Evolutionary conservation across 2,113 vertebrate species (phyloP), one percentile per base, ranked within the genome.

Genomic region (Gracilinanus agilis): DNA sequence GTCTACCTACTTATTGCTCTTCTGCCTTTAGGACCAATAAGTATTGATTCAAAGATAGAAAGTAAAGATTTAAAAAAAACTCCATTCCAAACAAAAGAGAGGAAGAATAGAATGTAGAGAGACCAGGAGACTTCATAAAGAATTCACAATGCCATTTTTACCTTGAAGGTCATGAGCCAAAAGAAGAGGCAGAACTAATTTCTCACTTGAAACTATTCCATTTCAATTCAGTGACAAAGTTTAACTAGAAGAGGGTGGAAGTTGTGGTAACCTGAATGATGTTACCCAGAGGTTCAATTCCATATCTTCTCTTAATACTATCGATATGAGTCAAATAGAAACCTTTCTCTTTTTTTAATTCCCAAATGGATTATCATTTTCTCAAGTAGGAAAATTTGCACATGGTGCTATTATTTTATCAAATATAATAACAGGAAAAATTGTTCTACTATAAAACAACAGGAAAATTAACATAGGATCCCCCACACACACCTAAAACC

Each of bases 301-400:
- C 94, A 34, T 40, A 1, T 95, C 55, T 92, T 98, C 90, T 29
- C 58, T 88, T 90, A 96, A 54, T 49, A 19, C 34, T n/a, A 75
- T 34, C 13, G 49, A n/a, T 75, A 83, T 40, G 19, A 83, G 9
- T 83, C n/a, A 40, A 23, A 83, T 83, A 83, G 34, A 83, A 75
- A 40, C 40, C 7, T 83, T 96, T 97, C 96, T 58, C 55, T 94
- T 94, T 96, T 49, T 96, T 94, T 90, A 97, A 96, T 44, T 49
- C 34, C 49, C 90, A 94, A 96, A 88, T 95, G 94, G 89, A 93
- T 88, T 89, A 49, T 95, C 91, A 95, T 95, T 96, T 90, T 56
- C 67, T 90, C 29, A 53, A 24, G 67, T 49, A 88, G 53, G 53
- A 90, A 19, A 83, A 83, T 40, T n/a, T 40, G 21, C 16, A 83